Conservation (phyloP, 2,113 vertebrate species). For the Oceanites oceanicus region DNA sequence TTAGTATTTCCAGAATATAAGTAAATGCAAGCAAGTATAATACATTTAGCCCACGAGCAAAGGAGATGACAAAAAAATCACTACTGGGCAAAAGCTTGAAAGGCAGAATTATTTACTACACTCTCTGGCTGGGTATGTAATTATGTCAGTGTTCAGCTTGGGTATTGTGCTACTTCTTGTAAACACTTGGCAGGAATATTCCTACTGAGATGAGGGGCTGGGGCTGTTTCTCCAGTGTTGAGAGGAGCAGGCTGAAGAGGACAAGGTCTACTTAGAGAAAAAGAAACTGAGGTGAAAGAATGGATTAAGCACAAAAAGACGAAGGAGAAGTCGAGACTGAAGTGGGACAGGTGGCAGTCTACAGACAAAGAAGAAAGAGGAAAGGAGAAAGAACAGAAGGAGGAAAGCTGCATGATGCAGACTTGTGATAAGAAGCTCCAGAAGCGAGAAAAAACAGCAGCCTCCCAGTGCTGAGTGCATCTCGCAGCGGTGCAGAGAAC, state of each 20-base stretch:
- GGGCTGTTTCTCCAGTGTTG: neutral
- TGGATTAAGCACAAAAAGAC: neutral
- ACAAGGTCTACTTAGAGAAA: neutral
- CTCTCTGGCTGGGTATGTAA: slow-evolving; percentile 50
- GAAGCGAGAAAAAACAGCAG: neutral
- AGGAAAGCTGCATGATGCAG: slow-evolving; percentile 14
- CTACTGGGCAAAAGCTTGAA: slow-evolving; percentile 58
- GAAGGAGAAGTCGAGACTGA: neutral
- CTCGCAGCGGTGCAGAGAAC: neutral
- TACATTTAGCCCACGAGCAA: slow-evolving; percentile 24
- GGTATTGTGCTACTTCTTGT: slow-evolving; percentile 63
- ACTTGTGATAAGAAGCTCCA: neutral
- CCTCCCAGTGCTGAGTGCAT: neutral
- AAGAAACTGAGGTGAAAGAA: neutral
- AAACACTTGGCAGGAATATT: slow-evolving; percentile 62
- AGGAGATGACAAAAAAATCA: slow-evolving; percentile 39
- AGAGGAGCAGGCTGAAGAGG: slow-evolving; percentile 6
- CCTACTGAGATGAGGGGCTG: slow-evolving; percentile 15
- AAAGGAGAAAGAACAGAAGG: neutral
- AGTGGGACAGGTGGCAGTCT: neutral
- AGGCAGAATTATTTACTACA: slow-evolving; percentile 62
- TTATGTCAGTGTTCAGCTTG: slow-evolving; percentile 52
- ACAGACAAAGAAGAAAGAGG: neutral
- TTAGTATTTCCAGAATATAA: neutral
- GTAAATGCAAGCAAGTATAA: slow-evolving; percentile 37